phyloP scores from a whole-genome alignment of 2,888 invertebrate genomes.

The Troides helena region DNA sequence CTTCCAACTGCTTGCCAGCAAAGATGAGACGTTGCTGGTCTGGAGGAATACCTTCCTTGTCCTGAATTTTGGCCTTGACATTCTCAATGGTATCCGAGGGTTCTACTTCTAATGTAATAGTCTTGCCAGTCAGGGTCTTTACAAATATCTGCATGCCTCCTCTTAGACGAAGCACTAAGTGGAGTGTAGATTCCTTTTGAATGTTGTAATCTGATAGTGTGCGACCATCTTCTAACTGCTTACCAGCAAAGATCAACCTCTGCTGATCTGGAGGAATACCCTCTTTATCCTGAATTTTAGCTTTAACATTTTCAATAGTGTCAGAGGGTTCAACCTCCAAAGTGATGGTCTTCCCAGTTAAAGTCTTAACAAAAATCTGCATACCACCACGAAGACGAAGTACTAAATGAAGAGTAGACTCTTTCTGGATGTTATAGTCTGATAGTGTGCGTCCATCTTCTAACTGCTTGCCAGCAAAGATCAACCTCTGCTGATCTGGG shows the following conservation, averaged over 20 bases:
- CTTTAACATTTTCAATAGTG: slow-evolving; percentile 35
- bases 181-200: slow-evolving; percentile 35
- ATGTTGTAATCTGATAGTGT: slow-evolving; percentile 35
- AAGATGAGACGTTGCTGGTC: slow-evolving; percentile 15
- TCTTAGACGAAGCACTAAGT: slow-evolving; percentile 32
- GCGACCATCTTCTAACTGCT: slow-evolving; percentile 35
- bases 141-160: slow-evolving; percentile 37
- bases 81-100: slow-evolving; percentile 26
- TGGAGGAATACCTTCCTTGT: slow-evolving; percentile 21
- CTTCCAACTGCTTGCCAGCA: slow-evolving; percentile 31
- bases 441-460: not conserved
- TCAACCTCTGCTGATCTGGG: slow-evolving; percentile 3
- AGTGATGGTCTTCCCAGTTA: slow-evolving; percentile 35
- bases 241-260: slow-evolving; percentile 33
- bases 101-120: slow-evolving; percentile 32
- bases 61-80: slow-evolving; percentile 25
- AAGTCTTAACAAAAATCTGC: slow-evolving; percentile 35
- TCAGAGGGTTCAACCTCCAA: slow-evolving; percentile 33
- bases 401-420: not conserved
- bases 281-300: slow-evolving; percentile 35
- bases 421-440: not conserved
- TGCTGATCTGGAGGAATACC: slow-evolving; percentile 35
- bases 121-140: slow-evolving; percentile 34
- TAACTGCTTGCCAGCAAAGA: not conserved
- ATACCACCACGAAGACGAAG: slow-evolving; percentile 19